Percentiles rank a stretch among this genome's conserved stretches.
Conservation (phyloP, 92 coral and sea anemone species). For the Epizoanthus fatuus region DNA sequence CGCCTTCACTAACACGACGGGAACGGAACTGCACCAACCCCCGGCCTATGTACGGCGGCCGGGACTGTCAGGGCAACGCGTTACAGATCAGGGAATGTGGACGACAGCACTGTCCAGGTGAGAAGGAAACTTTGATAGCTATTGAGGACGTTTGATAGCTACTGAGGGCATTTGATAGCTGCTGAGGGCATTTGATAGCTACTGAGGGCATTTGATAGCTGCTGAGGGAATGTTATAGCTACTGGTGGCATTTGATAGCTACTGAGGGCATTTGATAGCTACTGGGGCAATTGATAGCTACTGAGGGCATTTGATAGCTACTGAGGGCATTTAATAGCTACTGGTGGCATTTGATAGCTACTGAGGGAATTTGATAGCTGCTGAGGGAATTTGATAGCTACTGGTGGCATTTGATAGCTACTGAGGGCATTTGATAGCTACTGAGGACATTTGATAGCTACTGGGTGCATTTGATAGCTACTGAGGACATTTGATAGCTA, state of each 20-base stretch:
- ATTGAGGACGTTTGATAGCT: no score
- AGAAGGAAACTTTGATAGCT: not conserved
- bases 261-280: no score
- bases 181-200: not conserved
- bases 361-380: slow-evolving; percentile 12
- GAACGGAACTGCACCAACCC: slow-evolving; percentile 37
- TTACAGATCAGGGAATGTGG: slow-evolving; percentile 10
- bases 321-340: no score
- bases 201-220: slow-evolving; percentile 3
- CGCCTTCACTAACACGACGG: slow-evolving; percentile 29
- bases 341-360: slow-evolving; percentile 15
- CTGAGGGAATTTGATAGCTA: slow-evolving; percentile 14
- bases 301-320: no score
- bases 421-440: no score
- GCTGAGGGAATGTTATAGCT: no score
- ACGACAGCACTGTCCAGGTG: slow-evolving; percentile 27
- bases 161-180: no score
- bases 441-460: no score
- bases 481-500: not conserved
- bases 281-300: no score
- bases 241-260: no score
- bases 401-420: not conserved
- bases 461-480: no score
- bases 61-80: slow-evolving; percentile 27
- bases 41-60: slow-evolving; percentile 24